phyloP scores from a whole-genome alignment of 2,113 vertebrate genomes.

The Dolichotis patagonum region DNA sequence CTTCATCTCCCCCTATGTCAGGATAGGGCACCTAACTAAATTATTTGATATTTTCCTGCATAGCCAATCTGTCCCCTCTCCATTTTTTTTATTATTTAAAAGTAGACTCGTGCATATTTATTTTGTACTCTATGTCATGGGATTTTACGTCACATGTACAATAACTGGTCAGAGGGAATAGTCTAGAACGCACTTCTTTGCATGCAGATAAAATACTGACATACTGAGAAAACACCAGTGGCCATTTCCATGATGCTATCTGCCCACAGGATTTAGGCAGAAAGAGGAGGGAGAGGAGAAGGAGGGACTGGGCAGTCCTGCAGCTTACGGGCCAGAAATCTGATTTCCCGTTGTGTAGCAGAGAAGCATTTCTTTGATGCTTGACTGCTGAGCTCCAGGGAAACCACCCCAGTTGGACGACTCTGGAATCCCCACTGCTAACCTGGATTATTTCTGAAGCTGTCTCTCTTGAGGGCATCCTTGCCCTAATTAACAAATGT shows the following conservation, averaged over 20 bases:
- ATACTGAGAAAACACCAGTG: neutral
- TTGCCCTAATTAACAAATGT: neutral
- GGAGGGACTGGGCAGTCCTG: too few relatives aligned
- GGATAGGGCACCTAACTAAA: rapidly evolving
- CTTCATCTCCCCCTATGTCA: neutral
- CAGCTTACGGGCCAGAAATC: rapidly evolving
- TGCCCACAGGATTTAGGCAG: rapidly evolving
- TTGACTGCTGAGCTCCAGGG: neutral
- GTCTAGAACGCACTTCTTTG: neutral
- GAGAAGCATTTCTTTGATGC: neutral
- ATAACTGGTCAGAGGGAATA: neutral
- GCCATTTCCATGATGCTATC: too few relatives aligned
- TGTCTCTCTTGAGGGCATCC: neutral
- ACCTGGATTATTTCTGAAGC: neutral
- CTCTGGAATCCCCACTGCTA: neutral
- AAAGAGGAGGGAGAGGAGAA: too few relatives aligned
- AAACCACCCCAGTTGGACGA: too few relatives aligned
- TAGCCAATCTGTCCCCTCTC: rapidly evolving
- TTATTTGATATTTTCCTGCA: neutral
- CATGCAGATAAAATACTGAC: neutral
- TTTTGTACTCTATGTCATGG: neutral
- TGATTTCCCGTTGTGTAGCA: neutral
- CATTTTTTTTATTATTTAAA: neutral
- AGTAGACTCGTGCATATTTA: neutral
- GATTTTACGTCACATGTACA: neutral